Percentiles rank a stretch among this genome's conserved stretches.
Evolutionary conservation across 2,797 vertebrate genomes (phyloP).

Genomic region (Sebastes minor): DNA sequence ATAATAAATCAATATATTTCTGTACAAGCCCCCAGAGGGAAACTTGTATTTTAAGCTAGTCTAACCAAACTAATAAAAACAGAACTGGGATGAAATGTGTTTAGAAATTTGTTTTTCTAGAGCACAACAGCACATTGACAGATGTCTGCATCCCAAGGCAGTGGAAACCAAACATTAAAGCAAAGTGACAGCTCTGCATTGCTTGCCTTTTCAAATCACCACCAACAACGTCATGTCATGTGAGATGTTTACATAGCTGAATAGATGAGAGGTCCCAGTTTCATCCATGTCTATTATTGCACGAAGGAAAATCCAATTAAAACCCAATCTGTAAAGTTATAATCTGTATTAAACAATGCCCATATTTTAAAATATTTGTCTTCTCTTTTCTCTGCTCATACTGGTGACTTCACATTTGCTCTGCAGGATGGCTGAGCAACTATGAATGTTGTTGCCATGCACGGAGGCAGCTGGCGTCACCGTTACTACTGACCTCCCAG

Average conservation of each 20-base stretch:
- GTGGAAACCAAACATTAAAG: conserved; percentile 52
- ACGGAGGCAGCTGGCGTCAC: conserved; percentile 64
- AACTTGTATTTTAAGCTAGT: neutral
- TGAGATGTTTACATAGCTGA: conserved; percentile 24
- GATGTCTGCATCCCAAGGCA: conserved; percentile 55
- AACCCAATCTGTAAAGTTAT: neutral
- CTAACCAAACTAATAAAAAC: neutral
- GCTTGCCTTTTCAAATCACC: conserved; percentile 70
- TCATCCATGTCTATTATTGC: neutral
- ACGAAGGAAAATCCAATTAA: neutral
- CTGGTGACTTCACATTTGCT: conserved; percentile 24
- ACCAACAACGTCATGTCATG: conserved; percentile 26
- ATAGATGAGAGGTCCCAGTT: neutral
- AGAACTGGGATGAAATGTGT: neutral
- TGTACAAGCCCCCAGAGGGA: neutral
- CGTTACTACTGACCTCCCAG: conserved; percentile 57
- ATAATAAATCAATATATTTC: neutral
- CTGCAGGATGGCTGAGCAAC: conserved; percentile 26
- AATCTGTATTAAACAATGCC: neutral
- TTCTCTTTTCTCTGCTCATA: neutral
- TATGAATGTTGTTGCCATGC: conserved; percentile 41
- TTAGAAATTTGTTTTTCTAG: conserved; percentile 7
- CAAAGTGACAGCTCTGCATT: conserved; percentile 66
- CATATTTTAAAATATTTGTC: neutral
- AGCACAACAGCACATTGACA: conserved; percentile 42